Conservation (phyloP, 2,888 invertebrate species). For the Formica aserva region DNA sequence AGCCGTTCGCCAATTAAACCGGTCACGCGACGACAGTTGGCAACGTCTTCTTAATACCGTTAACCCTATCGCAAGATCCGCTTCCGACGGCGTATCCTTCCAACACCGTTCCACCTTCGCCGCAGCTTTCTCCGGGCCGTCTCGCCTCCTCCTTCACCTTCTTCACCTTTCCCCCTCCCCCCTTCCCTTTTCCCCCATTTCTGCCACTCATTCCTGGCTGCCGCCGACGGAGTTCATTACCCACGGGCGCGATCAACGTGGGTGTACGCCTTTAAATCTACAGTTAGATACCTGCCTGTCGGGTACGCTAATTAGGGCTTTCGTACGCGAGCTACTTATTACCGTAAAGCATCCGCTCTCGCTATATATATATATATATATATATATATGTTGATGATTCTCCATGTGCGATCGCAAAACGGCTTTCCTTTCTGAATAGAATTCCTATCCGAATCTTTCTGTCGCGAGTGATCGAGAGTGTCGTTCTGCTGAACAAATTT, state of each 20-base stretch:
- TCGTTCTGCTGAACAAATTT: slow-evolving; percentile 6
- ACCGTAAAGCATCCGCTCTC: slow-evolving; percentile 45
- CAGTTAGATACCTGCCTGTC: slow-evolving; percentile 76
- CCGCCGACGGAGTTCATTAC: slow-evolving; percentile 74
- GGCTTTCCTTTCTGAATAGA: neutral
- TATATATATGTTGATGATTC: slow-evolving; percentile 21
- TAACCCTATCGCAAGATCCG: slow-evolving; percentile 79
- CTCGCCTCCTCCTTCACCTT: neutral
- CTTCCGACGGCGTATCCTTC: slow-evolving; percentile 73
- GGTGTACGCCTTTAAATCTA: slow-evolving; percentile 77
- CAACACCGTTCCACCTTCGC: slow-evolving; percentile 56
- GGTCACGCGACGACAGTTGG: slow-evolving; percentile 75
- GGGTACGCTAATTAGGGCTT: slow-evolving; percentile 75
- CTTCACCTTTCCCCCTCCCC: neutral
- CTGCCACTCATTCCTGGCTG: slow-evolving; percentile 18
- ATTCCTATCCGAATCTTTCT: neutral
- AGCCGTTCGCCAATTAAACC: slow-evolving; percentile 58
- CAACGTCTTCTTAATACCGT: slow-evolving; percentile 76
- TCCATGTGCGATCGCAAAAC: slow-evolving; percentile 4
- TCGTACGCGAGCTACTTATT: slow-evolving; percentile 68
- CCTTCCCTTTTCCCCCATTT: neutral
- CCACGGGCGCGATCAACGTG: slow-evolving; percentile 73
- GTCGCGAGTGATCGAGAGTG: neutral
- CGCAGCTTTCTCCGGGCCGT: slow-evolving; percentile 42
- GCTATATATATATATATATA: neutral